These are phyloP conservation scores for Phytoseiulus persimilis DNA, from an alignment of 2,888 invertebrate genomes.

Conservation along the genomic window DNA sequence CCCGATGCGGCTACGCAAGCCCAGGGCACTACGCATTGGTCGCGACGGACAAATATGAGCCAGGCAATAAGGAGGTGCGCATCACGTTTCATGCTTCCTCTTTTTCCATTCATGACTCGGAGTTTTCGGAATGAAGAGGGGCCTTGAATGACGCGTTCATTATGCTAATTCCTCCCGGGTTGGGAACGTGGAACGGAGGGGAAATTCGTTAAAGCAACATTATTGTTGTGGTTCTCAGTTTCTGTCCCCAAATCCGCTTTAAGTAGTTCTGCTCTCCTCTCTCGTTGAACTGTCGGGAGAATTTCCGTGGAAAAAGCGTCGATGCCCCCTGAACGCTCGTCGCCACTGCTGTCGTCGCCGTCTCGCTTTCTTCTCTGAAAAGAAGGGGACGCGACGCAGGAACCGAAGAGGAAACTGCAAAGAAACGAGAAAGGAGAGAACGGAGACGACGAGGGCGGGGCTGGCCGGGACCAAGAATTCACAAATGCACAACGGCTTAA, in stretches of 20 bases:
- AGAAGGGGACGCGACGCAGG: neutral
- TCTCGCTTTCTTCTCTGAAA: neutral
- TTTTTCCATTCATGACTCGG: no score
- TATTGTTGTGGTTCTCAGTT: neutral
- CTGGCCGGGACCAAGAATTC: constrained; percentile 10
- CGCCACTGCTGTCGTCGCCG: neutral
- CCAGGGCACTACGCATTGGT: no score
- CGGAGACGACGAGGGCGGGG: neutral
- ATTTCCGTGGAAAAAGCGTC: neutral
- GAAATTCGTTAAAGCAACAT: neutral
- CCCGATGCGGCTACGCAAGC: no score
- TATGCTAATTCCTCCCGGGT: no score
- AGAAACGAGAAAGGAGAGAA: neutral
- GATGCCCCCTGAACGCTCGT: neutral
- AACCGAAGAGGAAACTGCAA: neutral
- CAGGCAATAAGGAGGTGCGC: no score
- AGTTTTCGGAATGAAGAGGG: no score
- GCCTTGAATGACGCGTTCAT: no score
- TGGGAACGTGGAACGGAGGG: no score
- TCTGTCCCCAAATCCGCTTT: neutral
- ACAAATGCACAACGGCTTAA: constrained; percentile 39
- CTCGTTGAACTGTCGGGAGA: neutral
- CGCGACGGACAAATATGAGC: no score
- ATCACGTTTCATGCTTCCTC: no score
- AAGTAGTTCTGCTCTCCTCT: neutral